phyloP scores from a whole-genome alignment of 2,888 invertebrate species.

The Ormyrus nitidulus region DNA sequence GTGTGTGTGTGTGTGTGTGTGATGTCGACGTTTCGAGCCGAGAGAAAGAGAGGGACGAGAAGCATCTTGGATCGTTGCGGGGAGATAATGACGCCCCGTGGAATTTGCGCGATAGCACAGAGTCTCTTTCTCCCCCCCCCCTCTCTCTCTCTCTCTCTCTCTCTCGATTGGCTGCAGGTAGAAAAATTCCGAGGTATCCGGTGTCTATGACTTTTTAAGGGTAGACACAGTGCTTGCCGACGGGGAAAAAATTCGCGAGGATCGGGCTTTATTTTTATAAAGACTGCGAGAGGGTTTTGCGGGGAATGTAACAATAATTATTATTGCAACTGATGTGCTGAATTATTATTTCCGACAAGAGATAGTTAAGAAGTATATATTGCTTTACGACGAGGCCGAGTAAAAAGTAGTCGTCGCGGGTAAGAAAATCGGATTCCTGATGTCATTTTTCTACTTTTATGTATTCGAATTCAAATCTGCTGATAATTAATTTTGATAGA shows the following conservation, averaged over 20 bases:
- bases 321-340: too few species aligned
- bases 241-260: background rate
- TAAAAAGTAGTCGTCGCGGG: too few species aligned
- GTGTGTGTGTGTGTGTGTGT: background rate
- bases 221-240: background rate
- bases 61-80: slow-evolving; percentile 40
- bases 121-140: background rate
- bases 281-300: background rate
- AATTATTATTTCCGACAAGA: too few species aligned
- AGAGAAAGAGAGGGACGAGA: slow-evolving; percentile 5
- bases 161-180: background rate
- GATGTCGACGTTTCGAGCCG: slow-evolving; percentile 11
- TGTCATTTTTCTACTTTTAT: too few species aligned
- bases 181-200: slow-evolving; percentile 44
- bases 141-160: slow-evolving; percentile 3
- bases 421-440: too few species aligned
- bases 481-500: too few species aligned
- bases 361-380: too few species aligned
- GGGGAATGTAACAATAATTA: too few species aligned
- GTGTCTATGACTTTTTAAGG: slow-evolving; percentile 10
- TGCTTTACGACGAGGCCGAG: too few species aligned
- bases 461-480: too few species aligned
- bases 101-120: slow-evolving; percentile 43
- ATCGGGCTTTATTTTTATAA: background rate
- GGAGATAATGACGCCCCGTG: slow-evolving; percentile 51